Conservation (phyloP, 2,888 invertebrate genomes). For the Drosophila differens region DNA sequence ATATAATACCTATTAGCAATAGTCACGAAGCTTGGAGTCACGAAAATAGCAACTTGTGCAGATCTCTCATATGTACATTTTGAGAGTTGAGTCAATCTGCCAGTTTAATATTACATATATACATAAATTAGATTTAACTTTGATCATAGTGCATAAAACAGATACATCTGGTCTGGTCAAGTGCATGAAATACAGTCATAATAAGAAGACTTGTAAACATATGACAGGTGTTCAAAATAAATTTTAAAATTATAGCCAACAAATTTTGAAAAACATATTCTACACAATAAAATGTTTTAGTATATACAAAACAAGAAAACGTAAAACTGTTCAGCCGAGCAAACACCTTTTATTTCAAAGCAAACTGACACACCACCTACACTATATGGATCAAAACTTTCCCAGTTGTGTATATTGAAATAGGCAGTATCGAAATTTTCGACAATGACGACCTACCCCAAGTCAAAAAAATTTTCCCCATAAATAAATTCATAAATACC, state of each 20-base stretch:
- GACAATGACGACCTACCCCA: background rate
- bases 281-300: background rate
- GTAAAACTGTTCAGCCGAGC: background rate
- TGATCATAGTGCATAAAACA: background rate
- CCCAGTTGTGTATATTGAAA: background rate
- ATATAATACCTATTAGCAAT: no score
- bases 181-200: background rate
- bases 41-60: background rate
- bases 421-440: background rate
- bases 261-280: background rate
- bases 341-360: background rate
- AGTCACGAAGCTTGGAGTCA: conserved; percentile 1
- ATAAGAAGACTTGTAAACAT: background rate
- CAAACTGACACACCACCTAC: background rate
- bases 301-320: background rate
- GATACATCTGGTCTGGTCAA: background rate
- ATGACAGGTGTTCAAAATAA: background rate
- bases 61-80: background rate
- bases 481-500: background rate
- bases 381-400: background rate
- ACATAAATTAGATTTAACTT: background rate
- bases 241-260: background rate
- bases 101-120: background rate
- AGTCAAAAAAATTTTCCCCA: background rate
- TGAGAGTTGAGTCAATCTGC: background rate